Percentiles rank a stretch among this genome's conserved stretches.
phyloP scores from a whole-genome alignment of 2,888 invertebrate species.

The Cecidostiba fungosa region DNA sequence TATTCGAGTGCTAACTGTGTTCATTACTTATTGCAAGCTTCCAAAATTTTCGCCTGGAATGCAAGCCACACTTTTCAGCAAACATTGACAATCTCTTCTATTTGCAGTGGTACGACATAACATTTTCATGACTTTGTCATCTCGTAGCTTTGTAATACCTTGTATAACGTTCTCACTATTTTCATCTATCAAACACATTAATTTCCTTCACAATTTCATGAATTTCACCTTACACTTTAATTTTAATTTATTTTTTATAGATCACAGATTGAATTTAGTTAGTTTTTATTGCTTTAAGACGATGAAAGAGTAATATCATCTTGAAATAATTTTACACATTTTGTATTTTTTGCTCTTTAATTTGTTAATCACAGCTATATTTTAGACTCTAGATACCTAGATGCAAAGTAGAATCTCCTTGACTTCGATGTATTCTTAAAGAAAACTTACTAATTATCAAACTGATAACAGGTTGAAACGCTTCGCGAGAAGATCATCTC shows the following conservation, averaged over 20 bases:
- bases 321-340: background rate
- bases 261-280: conserved; percentile 20
- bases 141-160: conserved; percentile 2
- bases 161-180: background rate
- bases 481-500: conserved; percentile 95
- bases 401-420: conserved; percentile 22
- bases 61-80: conserved; percentile 76
- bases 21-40: conserved; percentile 73
- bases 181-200: background rate
- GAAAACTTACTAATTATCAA: background rate
- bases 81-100: conserved; percentile 76
- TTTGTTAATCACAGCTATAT: background rate
- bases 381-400: background rate
- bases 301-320: conserved; percentile 35
- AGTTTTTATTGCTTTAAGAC: conserved; percentile 20
- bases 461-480: conserved; percentile 88
- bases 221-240: background rate
- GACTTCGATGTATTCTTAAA: background rate
- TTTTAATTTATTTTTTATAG: conserved; percentile 4
- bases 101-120: conserved; percentile 69
- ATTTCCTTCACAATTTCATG: background rate
- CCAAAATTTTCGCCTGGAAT: conserved; percentile 76
- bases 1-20: conserved; percentile 38
- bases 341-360: background rate
- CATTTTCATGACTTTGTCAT: conserved; percentile 45